Percentiles rank a stretch among this genome's conserved stretches.
These are phyloP conservation scores for Cataglyphis albicans DNA, from an alignment of 2,888 invertebrate genomes.

Conservation along the genomic window DNA sequence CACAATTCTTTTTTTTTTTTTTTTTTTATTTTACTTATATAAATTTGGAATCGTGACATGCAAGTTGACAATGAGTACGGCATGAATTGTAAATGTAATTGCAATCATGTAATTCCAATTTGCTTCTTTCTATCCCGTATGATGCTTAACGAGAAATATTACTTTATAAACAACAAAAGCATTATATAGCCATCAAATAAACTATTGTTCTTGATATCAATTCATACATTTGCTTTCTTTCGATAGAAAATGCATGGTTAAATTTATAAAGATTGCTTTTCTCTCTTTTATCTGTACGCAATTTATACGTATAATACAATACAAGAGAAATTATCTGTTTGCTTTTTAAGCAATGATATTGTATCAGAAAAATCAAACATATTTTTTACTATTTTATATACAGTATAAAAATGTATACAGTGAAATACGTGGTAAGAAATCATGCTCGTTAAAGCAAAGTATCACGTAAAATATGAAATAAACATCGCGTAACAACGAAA, in stretches of 20 bases:
- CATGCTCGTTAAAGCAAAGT: constrained; percentile 27
- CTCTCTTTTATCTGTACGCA: neutral
- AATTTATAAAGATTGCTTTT: neutral
- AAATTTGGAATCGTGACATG: neutral
- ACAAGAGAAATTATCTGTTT: neutral
- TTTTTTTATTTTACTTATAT: constrained; percentile 3
- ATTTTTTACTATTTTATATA: neutral
- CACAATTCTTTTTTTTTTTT: constrained; percentile 11
- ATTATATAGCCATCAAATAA: neutral
- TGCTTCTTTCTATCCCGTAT: neutral
- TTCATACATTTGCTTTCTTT: neutral
- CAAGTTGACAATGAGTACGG: neutral
- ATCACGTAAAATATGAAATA: constrained; percentile 34
- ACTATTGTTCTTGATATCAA: neutral
- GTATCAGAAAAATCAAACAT: neutral
- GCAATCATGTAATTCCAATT: constrained; percentile 28
- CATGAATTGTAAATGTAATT: neutral
- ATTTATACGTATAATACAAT: neutral
- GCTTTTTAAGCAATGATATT: neutral
- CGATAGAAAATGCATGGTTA: neutral
- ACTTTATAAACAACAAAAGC: neutral
- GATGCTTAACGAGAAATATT: neutral
- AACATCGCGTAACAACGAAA: neutral
- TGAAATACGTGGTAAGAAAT: constrained; percentile 19
- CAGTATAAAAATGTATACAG: neutral